A percentile compares a stretch with the other conserved stretches of the same genome.
Conservation (phyloP, 2,888 invertebrate genomes). For the Lasioglossum leucozonium region DNA sequence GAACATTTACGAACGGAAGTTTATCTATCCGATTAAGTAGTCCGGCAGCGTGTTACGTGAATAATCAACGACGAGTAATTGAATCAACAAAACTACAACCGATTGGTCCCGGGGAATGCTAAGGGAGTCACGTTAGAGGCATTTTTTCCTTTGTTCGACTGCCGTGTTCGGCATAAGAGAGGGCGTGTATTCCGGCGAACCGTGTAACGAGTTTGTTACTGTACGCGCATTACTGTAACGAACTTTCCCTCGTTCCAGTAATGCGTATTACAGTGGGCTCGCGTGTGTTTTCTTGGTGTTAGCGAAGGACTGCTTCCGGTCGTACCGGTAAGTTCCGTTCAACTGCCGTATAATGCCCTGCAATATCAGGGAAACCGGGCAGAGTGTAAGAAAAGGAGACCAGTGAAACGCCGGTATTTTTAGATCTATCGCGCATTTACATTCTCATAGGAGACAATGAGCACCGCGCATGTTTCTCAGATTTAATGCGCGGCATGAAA, state of each 20-base stretch:
- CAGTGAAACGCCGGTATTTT: constrained; percentile 8
- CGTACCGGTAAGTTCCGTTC: constrained; percentile 29
- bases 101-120: not conserved
- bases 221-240: constrained; percentile 41
- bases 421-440: not conserved
- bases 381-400: constrained; percentile 8
- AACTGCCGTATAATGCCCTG: constrained; percentile 30
- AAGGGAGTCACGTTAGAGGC: not conserved
- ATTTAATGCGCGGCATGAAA: not conserved
- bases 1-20: not conserved
- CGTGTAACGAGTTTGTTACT: constrained; percentile 51
- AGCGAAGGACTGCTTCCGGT: constrained; percentile 15
- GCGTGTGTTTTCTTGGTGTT: constrained; percentile 2
- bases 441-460: not conserved
- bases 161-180: constrained; percentile 5
- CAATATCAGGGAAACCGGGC: constrained; percentile 17
- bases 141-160: not conserved
- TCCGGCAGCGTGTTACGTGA: not conserved
- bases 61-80: not conserved
- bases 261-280: constrained; percentile 10
- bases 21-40: not conserved
- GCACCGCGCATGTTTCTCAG: not conserved
- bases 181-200: constrained; percentile 13
- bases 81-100: not conserved
- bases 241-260: constrained; percentile 27